A percentile compares a stretch with the other conserved stretches of the same genome.
phyloP scores from a whole-genome alignment of 2,797 vertebrate genomes.

The Takifugu ocellatus region DNA sequence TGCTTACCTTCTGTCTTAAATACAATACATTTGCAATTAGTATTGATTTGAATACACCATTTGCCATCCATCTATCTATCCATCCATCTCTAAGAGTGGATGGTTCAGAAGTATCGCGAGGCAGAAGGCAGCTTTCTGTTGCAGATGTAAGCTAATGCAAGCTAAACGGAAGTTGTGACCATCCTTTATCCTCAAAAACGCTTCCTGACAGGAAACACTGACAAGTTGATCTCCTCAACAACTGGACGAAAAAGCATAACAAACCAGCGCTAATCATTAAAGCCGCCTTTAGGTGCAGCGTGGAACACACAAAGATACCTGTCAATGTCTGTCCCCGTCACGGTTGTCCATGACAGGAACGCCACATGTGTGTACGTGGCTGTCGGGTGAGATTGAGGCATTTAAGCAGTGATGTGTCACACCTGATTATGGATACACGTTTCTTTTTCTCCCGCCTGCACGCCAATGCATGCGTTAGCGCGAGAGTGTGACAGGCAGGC shows the following conservation, averaged over 20 bases:
- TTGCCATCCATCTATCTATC: not conserved
- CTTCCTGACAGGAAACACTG: slow-evolving; percentile 13
- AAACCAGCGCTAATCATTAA: slow-evolving; percentile 60
- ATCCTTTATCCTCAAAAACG: slow-evolving; percentile 8
- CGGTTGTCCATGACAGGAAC: slow-evolving; percentile 41
- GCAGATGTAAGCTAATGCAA: not conserved
- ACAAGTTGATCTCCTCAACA: slow-evolving; percentile 26
- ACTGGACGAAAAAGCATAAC: slow-evolving; percentile 41
- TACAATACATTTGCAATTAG: no score
- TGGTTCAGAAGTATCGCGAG: not conserved
- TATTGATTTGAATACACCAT: no score
- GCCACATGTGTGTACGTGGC: slow-evolving; percentile 37
- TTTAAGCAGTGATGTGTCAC: slow-evolving; percentile 73
- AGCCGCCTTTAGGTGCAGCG: slow-evolving; percentile 44
- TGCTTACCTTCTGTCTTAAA: no score
- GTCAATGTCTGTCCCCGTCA: slow-evolving; percentile 61
- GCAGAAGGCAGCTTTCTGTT: not conserved
- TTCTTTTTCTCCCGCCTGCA: slow-evolving; percentile 20
- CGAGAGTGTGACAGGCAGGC: slow-evolving; percentile 55
- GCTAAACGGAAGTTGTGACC: not conserved
- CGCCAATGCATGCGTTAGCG: slow-evolving; percentile 4
- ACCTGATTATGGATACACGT: slow-evolving; percentile 71
- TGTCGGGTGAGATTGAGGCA: slow-evolving; percentile 70
- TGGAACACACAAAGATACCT: slow-evolving; percentile 58
- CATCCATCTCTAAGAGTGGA: not conserved